Evolutionary conservation across 2,113 vertebrate species (phyloP).

Genomic region (Cavia porcellus): DNA sequence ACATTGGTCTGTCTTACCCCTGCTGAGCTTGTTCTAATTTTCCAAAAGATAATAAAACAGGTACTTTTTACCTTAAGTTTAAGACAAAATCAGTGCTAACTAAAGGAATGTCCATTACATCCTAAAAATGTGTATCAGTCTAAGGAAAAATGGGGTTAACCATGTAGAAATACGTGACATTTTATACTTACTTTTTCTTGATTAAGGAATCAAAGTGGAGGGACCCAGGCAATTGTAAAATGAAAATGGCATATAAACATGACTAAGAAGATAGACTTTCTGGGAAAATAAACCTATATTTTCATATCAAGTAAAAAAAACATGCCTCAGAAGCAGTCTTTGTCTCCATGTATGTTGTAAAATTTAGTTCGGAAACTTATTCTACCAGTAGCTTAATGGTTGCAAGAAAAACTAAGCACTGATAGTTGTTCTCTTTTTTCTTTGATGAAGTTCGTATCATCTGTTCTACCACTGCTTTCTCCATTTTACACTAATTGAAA

Average conservation of each 20-base stretch:
- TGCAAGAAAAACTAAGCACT: background rate
- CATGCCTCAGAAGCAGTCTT: conserved; percentile 38
- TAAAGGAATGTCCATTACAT: background rate
- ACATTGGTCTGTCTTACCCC: background rate
- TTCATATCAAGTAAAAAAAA: conserved; percentile 39
- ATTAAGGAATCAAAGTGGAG: conserved; percentile 1
- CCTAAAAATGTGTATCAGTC: background rate
- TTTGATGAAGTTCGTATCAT: background rate
- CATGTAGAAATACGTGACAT: background rate
- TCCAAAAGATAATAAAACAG: background rate
- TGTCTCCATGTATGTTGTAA: background rate
- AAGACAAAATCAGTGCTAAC: background rate
- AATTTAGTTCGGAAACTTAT: conserved; percentile 44
- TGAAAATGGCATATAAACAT: conserved; percentile 28
- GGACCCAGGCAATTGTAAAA: conserved; percentile 5
- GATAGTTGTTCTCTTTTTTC: background rate
- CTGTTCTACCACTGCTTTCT: background rate
- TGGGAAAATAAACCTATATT: conserved; percentile 26
- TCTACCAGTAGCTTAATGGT: background rate
- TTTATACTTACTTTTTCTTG: conserved; percentile 48
- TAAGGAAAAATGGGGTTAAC: conserved; percentile 42
- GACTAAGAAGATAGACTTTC: background rate
- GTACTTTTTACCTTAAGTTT: background rate
- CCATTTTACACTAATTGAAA: background rate
- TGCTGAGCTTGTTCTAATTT: background rate